Evolutionary conservation across 2,113 vertebrate genomes (phyloP).

Genomic region (Psilopsiagon aurifrons): DNA sequence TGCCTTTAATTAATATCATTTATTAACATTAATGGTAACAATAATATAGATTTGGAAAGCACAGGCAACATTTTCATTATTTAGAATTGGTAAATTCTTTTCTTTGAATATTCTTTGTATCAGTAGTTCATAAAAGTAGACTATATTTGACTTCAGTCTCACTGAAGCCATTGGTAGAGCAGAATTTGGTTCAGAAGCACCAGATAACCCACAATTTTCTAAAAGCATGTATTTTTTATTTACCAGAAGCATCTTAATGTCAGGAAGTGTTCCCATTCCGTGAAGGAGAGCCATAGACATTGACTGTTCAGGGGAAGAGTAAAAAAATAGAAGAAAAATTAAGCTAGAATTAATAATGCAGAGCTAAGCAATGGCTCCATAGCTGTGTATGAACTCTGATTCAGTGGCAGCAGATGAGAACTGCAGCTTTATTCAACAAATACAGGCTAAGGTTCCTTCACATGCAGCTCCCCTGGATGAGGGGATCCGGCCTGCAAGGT

Average conservation of each 20-base stretch:
- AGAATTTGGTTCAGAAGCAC: neutral
- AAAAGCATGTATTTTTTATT: neutral
- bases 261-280: neutral
- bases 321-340: neutral
- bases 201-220: neutral
- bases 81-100: constrained; percentile 4
- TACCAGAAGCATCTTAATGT: neutral
- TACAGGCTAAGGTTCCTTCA: neutral
- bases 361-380: neutral
- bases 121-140: neutral
- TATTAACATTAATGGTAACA: neutral
- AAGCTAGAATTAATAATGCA: neutral
- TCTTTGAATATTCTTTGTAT: neutral
- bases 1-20: neutral
- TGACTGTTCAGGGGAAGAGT: neutral
- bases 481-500: neutral
- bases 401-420: neutral
- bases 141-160: neutral
- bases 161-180: constrained; percentile 15
- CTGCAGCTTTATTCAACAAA: neutral
- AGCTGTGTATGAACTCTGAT: neutral
- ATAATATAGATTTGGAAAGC: neutral
- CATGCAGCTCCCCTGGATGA: neutral
- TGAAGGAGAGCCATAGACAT: rapidly evolving
- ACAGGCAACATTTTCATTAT: constrained; percentile 34